Base-by-base conservation (phyloP, 2,113 vertebrate genomes). In the Oncorhynchus mykiss region DNA sequence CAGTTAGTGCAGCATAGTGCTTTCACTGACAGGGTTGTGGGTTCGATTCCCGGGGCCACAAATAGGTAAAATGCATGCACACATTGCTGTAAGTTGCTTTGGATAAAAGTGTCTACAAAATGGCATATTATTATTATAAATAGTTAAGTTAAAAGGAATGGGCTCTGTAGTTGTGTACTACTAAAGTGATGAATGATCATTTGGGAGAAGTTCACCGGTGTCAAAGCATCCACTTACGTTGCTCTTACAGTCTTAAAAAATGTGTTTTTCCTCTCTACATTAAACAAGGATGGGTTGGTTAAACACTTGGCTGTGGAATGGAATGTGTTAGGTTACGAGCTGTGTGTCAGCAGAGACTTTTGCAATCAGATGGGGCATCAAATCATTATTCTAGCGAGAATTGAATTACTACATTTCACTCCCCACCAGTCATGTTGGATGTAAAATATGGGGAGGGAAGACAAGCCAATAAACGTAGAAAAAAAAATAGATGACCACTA, bases 211-310 rank as follows among this genome's bases (percentile, higher is more conserved):
- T 84, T 88, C 79, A 86, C 57, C 62, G 48, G 70, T 82, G 78
- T 87, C 81, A 83, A 71, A 85, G 79, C 78, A 85, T 83, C 85
- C 80, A 82, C 82, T 86, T 86, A 74, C 84, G 81, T 65, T 57
- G 80, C 80, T 72, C 79, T 82, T 67, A 2, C 57, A 24, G 13
- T 64, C 78, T 83, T 86, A 77, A 88, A 76, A 75, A 77, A 91
- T 82, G 73, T 24, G 14, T 78, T 77, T 85, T 78, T 54, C 80
- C 81, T 78, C 80, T 78, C 83, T 81, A 81, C 84, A 82, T 80
- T 79, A 84, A 64, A 51, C 72, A 75, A 22, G 59, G n/a, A 62
- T 70, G 75, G 69, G 22, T 79, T 77, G 74, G 48, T 68, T 81
- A 76, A 73, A 78, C 74, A 57, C 74, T 79, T 78, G 82, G 78